Conservation (phyloP, 1,140 invertebrate genomes). For the Trichogramma pretiosum region DNA sequence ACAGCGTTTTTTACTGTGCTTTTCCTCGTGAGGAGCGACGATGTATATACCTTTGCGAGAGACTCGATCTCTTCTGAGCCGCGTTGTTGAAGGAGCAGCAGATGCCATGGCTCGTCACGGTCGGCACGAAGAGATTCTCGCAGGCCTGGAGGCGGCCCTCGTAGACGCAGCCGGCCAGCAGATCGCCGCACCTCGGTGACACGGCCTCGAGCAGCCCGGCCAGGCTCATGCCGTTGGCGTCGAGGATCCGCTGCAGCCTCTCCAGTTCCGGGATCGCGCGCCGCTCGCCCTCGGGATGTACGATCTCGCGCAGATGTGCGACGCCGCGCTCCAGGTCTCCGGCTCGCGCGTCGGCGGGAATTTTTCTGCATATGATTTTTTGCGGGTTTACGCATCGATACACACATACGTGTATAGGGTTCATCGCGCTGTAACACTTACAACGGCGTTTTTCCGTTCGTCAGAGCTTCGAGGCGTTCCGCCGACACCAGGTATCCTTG, state of each 20-base stretch:
- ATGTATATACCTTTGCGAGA: neutral
- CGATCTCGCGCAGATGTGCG: slow-evolving; percentile 16
- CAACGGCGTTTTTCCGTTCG: slow-evolving; percentile 16
- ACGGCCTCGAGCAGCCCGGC: slow-evolving; percentile 14
- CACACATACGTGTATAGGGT: too few species aligned
- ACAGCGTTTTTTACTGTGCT: too few species aligned
- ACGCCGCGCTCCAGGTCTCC: slow-evolving; percentile 16
- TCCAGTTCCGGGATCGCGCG: slow-evolving; percentile 8
- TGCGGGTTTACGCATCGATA: too few species aligned
- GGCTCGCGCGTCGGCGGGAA: too few species aligned
- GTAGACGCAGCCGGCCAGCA: slow-evolving; percentile 17
- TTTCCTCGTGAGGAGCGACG: too few species aligned
- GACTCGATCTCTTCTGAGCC: neutral
- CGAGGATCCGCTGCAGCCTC: slow-evolving; percentile 18
- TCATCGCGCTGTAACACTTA: neutral
- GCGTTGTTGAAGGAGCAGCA: slow-evolving; percentile 24
- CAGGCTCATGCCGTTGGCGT: slow-evolving; percentile 16
- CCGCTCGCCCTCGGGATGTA: slow-evolving; percentile 17
- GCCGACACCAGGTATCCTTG: slow-evolving; percentile 15
- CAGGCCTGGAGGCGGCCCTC: slow-evolving; percentile 15
- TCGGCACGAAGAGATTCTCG: slow-evolving; percentile 6
- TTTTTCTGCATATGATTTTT: too few species aligned
- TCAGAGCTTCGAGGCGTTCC: slow-evolving; percentile 14
- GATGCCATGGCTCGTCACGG: too few species aligned
- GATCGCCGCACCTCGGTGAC: slow-evolving; percentile 20